Base-by-base conservation (phyloP, 1,140 invertebrate genomes). In the Bombus vancouverensis region DNA sequence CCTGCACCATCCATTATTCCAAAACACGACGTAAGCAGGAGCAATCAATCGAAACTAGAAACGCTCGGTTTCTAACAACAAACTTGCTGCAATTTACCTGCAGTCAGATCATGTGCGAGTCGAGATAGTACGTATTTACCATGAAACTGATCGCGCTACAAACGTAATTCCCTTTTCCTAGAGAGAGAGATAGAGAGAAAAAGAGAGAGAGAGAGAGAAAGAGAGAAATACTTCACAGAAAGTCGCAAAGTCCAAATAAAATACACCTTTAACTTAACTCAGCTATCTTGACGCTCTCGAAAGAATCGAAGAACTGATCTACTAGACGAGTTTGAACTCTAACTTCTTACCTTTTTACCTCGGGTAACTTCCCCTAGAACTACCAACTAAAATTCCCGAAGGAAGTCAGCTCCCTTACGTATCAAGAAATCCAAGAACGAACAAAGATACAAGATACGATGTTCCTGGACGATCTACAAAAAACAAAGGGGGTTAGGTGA, bases 341-440 rank as follows among this genome's bases (percentile, higher is more conserved):
- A 65, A 77, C 37, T 65, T 78, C 37, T 42, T 78, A 42, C 39
- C 37, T 22, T 47, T 25, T n/a, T 25, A 37, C 32, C 59, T 13
- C 34, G 32, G 12, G 1, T 47, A 79, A 79, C 83, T 84, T 47
- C 72, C 81, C 47, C 66, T 70, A n/a, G 68, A 77, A 65, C 79
- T 86, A n/a, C 37, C 59, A 37, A 76, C 76, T 72, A 72, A 85
- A 85, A 88, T 81, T 83, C 83, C 76, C 80, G 59, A n/a, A 53
- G 82, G 82, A 82, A 74, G 25, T 44, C 68, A 73, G n/a, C 59
- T 81, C 62, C 71, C 84, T 88, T 86, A 82, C 78, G 70, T 81
- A 68, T 62, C 66, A 13, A 18, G 22, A 39, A 78, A 44, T 84
- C 71, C 62, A 65, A 71, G 78, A 84, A 72, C 32, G 47, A 32